Conservation (phyloP, 2,113 vertebrate species). For the Thamnaconus septentrionalis region DNA sequence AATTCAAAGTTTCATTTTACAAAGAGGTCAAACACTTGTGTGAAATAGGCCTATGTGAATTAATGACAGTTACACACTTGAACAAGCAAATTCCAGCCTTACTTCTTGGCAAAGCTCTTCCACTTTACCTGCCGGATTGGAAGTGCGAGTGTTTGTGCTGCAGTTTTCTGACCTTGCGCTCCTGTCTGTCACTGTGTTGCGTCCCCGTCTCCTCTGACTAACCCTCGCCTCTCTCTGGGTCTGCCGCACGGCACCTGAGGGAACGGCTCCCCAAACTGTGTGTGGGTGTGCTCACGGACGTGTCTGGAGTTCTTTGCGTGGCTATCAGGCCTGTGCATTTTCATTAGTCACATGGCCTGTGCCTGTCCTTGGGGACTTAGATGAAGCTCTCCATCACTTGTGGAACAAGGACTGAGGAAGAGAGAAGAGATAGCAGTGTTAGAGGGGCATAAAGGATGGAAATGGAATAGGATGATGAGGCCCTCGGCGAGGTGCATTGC, state of each 20-base stretch:
- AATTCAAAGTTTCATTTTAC: too few relatives aligned
- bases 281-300: slow-evolving; percentile 3
- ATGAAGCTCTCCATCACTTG: slow-evolving; percentile 56
- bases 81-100: slow-evolving; percentile 8
- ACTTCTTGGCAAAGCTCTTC: slow-evolving; percentile 5
- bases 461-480: slow-evolving; percentile 33
- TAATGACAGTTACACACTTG: too few relatives aligned
- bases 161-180: slow-evolving; percentile 16
- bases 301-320: slow-evolving; percentile 19
- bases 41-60: too few relatives aligned
- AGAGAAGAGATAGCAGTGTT: slow-evolving; percentile 17
- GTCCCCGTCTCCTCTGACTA: slow-evolving; percentile 35
- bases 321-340: slow-evolving; percentile 32
- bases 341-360: slow-evolving; percentile 47
- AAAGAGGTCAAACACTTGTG: too few relatives aligned
- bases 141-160: slow-evolving; percentile 9
- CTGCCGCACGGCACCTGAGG: slow-evolving; percentile 36
- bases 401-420: slow-evolving; percentile 39
- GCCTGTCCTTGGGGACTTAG: slow-evolving; percentile 54
- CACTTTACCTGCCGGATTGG: slow-evolving; percentile 1
- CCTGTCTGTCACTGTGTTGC: slow-evolving; percentile 30
- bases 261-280: slow-evolving; percentile 29
- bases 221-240: slow-evolving; percentile 29
- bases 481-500: slow-evolving; percentile 3
- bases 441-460: slow-evolving; percentile 14